Evolutionary conservation across 2,113 vertebrate species (phyloP), one percentile per base, ranked within the genome.

Genomic region (Hippoglossus stenolepis): DNA sequence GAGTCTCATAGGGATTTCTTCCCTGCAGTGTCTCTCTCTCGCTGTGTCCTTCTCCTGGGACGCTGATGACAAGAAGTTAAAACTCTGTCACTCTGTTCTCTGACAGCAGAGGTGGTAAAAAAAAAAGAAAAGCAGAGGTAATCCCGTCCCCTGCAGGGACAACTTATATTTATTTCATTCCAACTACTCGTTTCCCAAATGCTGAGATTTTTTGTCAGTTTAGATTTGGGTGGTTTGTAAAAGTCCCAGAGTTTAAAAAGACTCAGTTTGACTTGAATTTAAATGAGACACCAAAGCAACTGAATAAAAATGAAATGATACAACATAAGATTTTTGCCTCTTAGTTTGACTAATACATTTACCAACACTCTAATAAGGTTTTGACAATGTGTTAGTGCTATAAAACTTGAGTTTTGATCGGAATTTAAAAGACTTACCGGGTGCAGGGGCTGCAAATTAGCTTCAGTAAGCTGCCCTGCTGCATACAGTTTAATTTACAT

Each of bases 51-150:
- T 81, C 66, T 81, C 73, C 59, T 51, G 80, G 82, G 85, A 88
- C 7, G 65, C 54, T 26, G 70, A 61, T 76, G 85, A 88, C 45
- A 80, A 79, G 71, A 76, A 86, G 87, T 75, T 85, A 78, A 88
- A 80, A 75, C 78, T 81, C 72, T 77, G 79, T 82, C 81, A 82
- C 79, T 85, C 54, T 9, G 5, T 58, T 76, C 45, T 68, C n/a
- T 85, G 85, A 84, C 85, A 77, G 80, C 60, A 54, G 56, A 72
- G 59, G 75, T 18, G 63, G 58, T 79, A 31, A 18, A 60, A 60
- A 60, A 24, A 85, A 67, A 66, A 80, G 14, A 81, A 70, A 62
- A 4, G 3, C 59, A 35, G 40, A 78, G 73, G 83, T 91, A 86
- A 89, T 86, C 84, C 77, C 15, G 45, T 82, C 59, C 73, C 82